Conservation (phyloP, 2,888 invertebrate species). For the Amblyteles armatorius region DNA sequence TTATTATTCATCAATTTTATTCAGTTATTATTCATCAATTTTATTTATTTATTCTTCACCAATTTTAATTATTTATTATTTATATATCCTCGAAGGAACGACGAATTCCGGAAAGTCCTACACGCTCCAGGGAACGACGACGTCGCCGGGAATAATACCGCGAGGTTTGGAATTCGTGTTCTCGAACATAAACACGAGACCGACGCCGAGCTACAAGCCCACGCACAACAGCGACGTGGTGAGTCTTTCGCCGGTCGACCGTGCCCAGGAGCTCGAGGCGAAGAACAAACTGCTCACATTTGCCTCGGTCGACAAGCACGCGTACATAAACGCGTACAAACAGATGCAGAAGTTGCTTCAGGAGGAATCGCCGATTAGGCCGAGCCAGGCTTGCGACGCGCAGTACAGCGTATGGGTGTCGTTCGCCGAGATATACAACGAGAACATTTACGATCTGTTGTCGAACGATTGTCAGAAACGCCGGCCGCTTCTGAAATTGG, state of each 20-base stretch:
- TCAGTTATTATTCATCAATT: neutral
- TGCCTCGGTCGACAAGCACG: slow-evolving; percentile 77
- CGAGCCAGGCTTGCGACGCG: slow-evolving; percentile 72
- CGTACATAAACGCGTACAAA: slow-evolving; percentile 77
- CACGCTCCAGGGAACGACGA: slow-evolving; percentile 90
- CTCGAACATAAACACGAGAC: slow-evolving; percentile 75
- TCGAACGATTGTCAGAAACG: slow-evolving; percentile 81
- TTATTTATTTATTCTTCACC: no score
- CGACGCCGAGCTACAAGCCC: slow-evolving; percentile 78
- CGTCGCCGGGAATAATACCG: slow-evolving; percentile 89
- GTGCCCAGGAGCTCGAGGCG: slow-evolving; percentile 75
- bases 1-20: slow-evolving; percentile 6
- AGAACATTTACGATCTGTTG: slow-evolving; percentile 94
- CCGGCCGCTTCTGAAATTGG: slow-evolving; percentile 78
- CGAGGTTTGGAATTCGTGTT: slow-evolving; percentile 88
- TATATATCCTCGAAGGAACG: slow-evolving; percentile 85
- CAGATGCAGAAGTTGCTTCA: slow-evolving; percentile 81
- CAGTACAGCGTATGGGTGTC: slow-evolving; percentile 91
- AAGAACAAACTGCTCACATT: slow-evolving; percentile 79
- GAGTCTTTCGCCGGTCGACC: slow-evolving; percentile 72
- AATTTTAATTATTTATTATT: neutral
- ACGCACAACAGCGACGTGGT: slow-evolving; percentile 77
- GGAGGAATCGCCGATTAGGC: slow-evolving; percentile 76
- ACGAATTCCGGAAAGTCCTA: slow-evolving; percentile 97
- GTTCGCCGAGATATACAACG: slow-evolving; percentile 97